phyloP scores from a whole-genome alignment of 2,113 vertebrate species.

The Sterrhoptilus dennistouni region DNA sequence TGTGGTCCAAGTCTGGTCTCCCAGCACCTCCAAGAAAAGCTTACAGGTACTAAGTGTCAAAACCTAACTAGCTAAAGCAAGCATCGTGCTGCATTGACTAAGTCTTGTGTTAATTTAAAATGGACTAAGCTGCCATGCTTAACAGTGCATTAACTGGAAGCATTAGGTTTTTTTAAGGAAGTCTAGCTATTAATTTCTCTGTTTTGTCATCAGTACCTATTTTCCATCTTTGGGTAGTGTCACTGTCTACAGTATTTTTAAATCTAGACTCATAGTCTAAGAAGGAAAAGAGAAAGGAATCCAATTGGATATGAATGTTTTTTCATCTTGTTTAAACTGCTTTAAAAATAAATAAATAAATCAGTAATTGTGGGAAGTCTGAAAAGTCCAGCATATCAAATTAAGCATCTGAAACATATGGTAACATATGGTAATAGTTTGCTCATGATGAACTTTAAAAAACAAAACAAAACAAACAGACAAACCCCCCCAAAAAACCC shows the following conservation, averaged over 20 bases:
- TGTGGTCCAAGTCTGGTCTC: fast-evolving
- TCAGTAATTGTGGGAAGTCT: neutral
- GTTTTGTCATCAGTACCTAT: neutral
- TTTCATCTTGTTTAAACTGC: neutral
- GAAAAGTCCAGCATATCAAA: neutral
- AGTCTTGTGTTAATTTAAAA: neutral
- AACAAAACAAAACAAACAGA: neutral
- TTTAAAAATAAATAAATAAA: neutral
- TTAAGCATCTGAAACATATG: conserved; percentile 29
- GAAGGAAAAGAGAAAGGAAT: neutral
- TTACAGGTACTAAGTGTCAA: neutral
- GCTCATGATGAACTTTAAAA: neutral
- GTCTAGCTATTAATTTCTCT: neutral
- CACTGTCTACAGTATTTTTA: neutral
- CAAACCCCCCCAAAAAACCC: neutral
- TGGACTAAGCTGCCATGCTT: neutral
- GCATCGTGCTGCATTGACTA: neutral
- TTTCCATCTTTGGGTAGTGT: neutral
- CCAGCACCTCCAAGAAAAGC: neutral
- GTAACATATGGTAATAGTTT: conserved; percentile 19
- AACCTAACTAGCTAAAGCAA: neutral
- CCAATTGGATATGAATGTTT: fast-evolving
- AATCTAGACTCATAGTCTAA: neutral
- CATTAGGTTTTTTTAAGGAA: neutral
- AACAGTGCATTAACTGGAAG: neutral